Evolutionary conservation across 2,888 invertebrate genomes (phyloP).

Genomic region (Caenorhabditis doughertyi): DNA sequence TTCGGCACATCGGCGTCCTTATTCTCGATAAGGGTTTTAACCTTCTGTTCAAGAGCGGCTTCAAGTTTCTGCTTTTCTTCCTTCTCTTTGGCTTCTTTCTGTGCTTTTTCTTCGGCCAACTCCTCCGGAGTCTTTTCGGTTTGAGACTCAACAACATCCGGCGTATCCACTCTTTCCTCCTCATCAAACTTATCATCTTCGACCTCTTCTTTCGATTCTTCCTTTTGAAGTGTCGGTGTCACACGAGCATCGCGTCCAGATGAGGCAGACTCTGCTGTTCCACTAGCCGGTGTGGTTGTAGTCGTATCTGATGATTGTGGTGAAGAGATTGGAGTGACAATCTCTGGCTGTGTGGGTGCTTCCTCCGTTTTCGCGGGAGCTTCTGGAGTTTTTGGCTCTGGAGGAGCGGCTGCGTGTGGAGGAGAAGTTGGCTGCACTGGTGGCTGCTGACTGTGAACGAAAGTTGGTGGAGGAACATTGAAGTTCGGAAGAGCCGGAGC

Average conservation of each 20-base stretch:
- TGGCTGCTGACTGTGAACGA: neutral
- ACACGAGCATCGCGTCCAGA: neutral
- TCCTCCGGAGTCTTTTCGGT: constrained; percentile 57
- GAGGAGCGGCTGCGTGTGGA: neutral
- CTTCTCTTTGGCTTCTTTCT: constrained; percentile 59
- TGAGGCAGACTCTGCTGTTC: constrained; percentile 6
- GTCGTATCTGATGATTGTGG: constrained; percentile 6
- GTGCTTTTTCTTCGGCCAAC: constrained; percentile 49
- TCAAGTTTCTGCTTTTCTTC: constrained; percentile 53
- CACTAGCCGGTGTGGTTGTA: constrained; percentile 16
- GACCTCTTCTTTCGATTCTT: constrained; percentile 45
- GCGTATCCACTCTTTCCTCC: constrained; percentile 18
- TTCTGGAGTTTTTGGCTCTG: constrained; percentile 6
- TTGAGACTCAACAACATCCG: constrained; percentile 1
- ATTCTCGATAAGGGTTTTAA: neutral
- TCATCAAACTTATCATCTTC: constrained; percentile 57
- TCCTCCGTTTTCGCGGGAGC: neutral
- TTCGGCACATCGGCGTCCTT: constrained; percentile 48
- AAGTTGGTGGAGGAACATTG: constrained; percentile 30
- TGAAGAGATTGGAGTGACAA: constrained; percentile 10
- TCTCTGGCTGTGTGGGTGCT: neutral
- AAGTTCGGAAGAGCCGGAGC: constrained; percentile 31
- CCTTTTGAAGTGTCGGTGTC: constrained; percentile 35
- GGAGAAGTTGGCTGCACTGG: neutral
- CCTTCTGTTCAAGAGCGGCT: constrained; percentile 40